Percentiles rank a stretch among this genome's conserved stretches.
Evolutionary conservation across 2,888 invertebrate species (phyloP).

Genomic region (Agrotis exclamationis): DNA sequence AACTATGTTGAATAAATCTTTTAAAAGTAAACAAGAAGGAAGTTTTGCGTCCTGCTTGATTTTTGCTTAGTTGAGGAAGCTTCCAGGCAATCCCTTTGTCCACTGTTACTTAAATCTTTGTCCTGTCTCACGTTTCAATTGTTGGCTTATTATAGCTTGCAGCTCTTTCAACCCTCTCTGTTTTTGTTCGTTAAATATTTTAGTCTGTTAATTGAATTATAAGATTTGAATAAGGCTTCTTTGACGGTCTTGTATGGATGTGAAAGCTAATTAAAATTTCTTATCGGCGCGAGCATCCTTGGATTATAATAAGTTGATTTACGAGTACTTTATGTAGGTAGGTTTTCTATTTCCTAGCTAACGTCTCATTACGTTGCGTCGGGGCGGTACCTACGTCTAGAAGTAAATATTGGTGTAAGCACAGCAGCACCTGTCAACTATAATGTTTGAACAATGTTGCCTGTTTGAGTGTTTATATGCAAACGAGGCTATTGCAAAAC

Average conservation of each 20-base stretch:
- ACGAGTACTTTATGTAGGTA: constrained; percentile 28
- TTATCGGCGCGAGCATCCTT: constrained; percentile 57
- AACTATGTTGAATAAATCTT: constrained; percentile 47
- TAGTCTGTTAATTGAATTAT: constrained; percentile 74
- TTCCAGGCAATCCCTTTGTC: constrained; percentile 54
- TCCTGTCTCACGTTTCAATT: constrained; percentile 66
- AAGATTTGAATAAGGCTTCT: constrained; percentile 70
- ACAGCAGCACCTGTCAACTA: constrained; percentile 49
- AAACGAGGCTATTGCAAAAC: constrained; percentile 47
- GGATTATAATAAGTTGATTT: constrained; percentile 65
- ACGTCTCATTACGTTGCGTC: constrained; percentile 49
- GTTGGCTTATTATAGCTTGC: constrained; percentile 66
- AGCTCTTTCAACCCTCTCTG: constrained; percentile 69
- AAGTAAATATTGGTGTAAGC: constrained; percentile 53
- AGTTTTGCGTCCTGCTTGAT: constrained; percentile 50
- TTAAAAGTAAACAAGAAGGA: constrained; percentile 28
- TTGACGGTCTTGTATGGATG: constrained; percentile 60
- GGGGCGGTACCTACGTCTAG: constrained; percentile 18
- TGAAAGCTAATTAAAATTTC: constrained; percentile 65
- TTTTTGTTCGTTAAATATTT: constrained; percentile 74
- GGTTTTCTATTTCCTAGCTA: constrained; percentile 24
- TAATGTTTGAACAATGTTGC: constrained; percentile 50
- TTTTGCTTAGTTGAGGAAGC: constrained; percentile 52
- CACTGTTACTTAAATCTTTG: constrained; percentile 64
- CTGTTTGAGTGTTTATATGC: constrained; percentile 38